These are phyloP conservation scores for Villa cingulata DNA, from an alignment of 2,888 invertebrate genomes.

Conservation along the genomic window DNA sequence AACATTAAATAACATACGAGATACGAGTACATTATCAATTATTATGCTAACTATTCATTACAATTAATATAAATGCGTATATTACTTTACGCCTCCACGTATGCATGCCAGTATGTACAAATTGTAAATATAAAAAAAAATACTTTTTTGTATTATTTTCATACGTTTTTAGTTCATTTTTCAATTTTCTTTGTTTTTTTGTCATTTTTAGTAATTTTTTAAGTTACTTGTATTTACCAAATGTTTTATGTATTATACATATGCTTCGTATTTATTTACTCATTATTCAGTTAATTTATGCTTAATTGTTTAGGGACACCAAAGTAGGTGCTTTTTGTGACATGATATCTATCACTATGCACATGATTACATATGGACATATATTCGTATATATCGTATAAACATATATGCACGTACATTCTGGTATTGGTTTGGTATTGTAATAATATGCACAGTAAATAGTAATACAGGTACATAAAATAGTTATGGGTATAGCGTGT, in stretches of 20 bases:
- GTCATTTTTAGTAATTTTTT: background rate
- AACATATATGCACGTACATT: background rate
- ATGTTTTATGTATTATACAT: slow-evolving; percentile 5
- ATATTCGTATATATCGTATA: no score
- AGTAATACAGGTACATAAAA: background rate
- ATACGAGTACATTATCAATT: no score
- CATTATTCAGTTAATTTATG: background rate
- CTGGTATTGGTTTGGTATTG: background rate
- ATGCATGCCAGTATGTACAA: no score
- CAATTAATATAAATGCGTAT: no score
- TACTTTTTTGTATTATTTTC: no score
- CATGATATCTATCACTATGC: no score
- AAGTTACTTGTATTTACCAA: background rate
- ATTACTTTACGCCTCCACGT: no score
- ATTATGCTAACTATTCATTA: no score
- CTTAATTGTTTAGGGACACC: background rate
- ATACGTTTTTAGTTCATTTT: no score
- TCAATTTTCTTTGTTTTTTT: slow-evolving; percentile 1
- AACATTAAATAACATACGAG: no score
- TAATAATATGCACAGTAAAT: background rate
- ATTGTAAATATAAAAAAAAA: no score
- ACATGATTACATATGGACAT: no score
- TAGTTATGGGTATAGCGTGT: background rate
- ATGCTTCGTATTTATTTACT: slow-evolving; percentile 6
- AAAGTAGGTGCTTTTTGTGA: background rate